These are phyloP conservation scores for Bilobella aurantiaca DNA, from an alignment of 1,140 invertebrate species.

Conservation along the genomic window DNA sequence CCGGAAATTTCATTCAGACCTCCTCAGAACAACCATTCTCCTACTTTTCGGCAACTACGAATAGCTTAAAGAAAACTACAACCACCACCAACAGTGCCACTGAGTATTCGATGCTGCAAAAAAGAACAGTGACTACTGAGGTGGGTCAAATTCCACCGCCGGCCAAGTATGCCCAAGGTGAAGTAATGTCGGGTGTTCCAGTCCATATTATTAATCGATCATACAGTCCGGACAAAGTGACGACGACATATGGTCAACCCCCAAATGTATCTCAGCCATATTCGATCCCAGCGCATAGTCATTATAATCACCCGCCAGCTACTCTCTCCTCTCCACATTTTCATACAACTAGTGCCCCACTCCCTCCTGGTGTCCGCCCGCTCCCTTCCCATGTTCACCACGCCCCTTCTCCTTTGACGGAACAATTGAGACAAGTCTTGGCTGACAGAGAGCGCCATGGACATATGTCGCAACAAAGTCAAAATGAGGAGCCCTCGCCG, in stretches of 20 bases:
- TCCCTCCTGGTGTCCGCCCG: slow-evolving; percentile 7
- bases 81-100: slow-evolving; percentile 9
- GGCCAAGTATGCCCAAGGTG: slow-evolving; percentile 7
- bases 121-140: neutral
- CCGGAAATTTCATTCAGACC: neutral
- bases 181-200: neutral
- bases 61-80: neutral
- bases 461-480: slow-evolving; percentile 2
- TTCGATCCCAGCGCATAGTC: slow-evolving; percentile 13
- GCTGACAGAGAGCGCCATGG: slow-evolving; percentile 55
- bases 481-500: slow-evolving; percentile 8
- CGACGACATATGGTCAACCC: neutral
- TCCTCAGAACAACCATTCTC: neutral
- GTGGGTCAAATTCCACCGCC: slow-evolving; percentile 4
- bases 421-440: slow-evolving; percentile 70
- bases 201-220: slow-evolving; percentile 10
- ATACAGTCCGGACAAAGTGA: slow-evolving; percentile 4
- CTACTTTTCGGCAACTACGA: neutral
- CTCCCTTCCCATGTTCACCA: slow-evolving; percentile 38
- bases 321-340: slow-evolving; percentile 16
- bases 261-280: neutral
- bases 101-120: neutral
- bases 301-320: slow-evolving; percentile 29
- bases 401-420: slow-evolving; percentile 61
- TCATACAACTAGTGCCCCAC: slow-evolving; percentile 10